Base-by-base conservation (phyloP, 2,888 invertebrate species). In the Lasioglossum villosulum region DNA sequence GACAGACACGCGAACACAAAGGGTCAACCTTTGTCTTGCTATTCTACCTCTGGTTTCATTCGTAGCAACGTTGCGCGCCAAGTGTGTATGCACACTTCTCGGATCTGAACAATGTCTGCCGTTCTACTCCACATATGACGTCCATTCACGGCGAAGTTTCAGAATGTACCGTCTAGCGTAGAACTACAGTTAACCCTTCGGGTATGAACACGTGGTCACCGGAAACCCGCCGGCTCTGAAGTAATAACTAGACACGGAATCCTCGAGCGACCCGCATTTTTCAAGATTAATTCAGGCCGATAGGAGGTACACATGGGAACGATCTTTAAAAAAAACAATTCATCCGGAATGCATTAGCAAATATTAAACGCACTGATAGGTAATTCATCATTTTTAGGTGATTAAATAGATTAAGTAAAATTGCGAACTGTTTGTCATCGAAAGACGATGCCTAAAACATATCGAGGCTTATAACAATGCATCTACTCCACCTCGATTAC, bases 161-260 rank as follows among this genome's bases (percentile, higher is more conserved):
- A 66, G 66, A 34, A 66, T 19, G 8, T 8, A 66, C 66, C 30
- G 19, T 66, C 66, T 66, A 34, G 19, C 66, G 66, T 66, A 66
- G 66, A 66, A 66, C 34, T 66, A 66, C 63, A 30, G 63, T 63
- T 63, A 66, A 34, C 66, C 66, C 34, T 66, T 34, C 30, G 34
- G 34, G 34, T 66, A 34, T 34, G 66, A 19, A 34, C 66, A 34
- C 66, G 66, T 19, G 66, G 66, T 66, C 66, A 66, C 30, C 34
- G 66, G 34, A 66, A 66, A 66, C 66, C 34, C 30, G 34, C 34
- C 19, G 30, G 66, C 34, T 19, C 34, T 34, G 8, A 34, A 66
- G 34, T 12, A 34, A 66, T 16, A 66, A 66, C 34, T 19, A 19
- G 30, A 19, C 63, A 16, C 14, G 27, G 30, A 14, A 63, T 2